phyloP scores from a whole-genome alignment of 64 coral and sea anemone species.

The Exaiptasia diaphana region DNA sequence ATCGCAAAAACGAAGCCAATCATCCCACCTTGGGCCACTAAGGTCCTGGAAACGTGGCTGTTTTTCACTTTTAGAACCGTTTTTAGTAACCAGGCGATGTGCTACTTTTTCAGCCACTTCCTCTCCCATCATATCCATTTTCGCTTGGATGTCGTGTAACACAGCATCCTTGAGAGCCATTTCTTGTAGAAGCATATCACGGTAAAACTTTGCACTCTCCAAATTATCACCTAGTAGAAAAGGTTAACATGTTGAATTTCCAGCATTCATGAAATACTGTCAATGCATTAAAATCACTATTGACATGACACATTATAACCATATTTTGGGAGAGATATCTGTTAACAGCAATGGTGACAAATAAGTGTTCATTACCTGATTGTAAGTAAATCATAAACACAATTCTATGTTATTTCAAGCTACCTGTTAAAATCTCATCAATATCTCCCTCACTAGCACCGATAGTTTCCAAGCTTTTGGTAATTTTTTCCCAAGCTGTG shows the following conservation, averaged over 20 bases:
- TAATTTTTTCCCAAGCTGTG: constrained; percentile 32
- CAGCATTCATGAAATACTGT: not conserved
- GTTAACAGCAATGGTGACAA: not conserved
- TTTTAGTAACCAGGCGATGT: not conserved
- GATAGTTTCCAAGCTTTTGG: constrained; percentile 33
- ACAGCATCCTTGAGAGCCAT: not conserved
- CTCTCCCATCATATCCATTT: too few species aligned
- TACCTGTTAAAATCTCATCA: constrained; percentile 6
- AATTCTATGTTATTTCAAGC: not conserved
- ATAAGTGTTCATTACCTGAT: not conserved
- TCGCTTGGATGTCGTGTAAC: not conserved
- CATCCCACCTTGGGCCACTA: constrained; percentile 50
- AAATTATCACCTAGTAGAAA: not conserved
- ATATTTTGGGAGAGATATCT: too few species aligned
- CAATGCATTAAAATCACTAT: not conserved
- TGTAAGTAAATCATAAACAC: not conserved
- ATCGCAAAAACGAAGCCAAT: constrained; percentile 65
- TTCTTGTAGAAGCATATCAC: not conserved
- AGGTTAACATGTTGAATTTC: too few species aligned
- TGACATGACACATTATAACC: not conserved
- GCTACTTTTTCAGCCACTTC: constrained; percentile 28
- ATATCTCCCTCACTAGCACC: constrained; percentile 49
- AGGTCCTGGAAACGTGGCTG: constrained; percentile 19
- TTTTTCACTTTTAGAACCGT: not conserved
- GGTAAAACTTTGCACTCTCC: not conserved